Base-by-base conservation (phyloP, 2,888 invertebrate genomes). In the Drosophila algonquin region DNA sequence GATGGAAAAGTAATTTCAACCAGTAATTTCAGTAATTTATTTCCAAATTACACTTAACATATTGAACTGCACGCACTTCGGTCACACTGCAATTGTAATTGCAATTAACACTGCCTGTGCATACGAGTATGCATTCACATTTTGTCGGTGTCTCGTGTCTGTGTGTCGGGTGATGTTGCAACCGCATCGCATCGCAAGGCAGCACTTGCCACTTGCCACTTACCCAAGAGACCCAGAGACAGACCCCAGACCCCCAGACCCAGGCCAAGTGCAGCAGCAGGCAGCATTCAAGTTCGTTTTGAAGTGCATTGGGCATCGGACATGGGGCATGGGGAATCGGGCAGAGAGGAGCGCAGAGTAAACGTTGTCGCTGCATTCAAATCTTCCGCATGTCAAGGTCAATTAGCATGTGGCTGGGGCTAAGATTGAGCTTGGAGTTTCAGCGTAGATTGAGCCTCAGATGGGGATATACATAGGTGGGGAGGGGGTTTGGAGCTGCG, bases 341-440 rank as follows among this genome's bases (percentile, higher is more conserved):
- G 10, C 12, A 12, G 50, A 27, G 50, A 27, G 18, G 32, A 50
- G 48, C 53, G 51, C 55, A 40, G 50, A 18, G 32, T 48, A 51
- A 44, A 21, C 60, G 40, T 30, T 60, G 67, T 69, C 58, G 71
- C 65, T 75, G 73, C 75, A 75, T 69, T 70, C 70, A 84, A 75
- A 85, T 85, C 88, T 85, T 85, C 85, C 88, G 88, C 85, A 80
- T 87, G 88, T 85, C 85, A 85, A 87, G 85, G 85, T 85, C 85
- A 85, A 85, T 85, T 85, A 85, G 85, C 87, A 84, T 80, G 78
- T 75, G 61, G 56, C 69, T 64, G 62, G 51, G 30, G 70, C 40
- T 14, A 7, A n/a, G 40, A 40, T 40, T 40, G 51, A 50, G 62
- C 51, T 45, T 60, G 40, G 40, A 24, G 53, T 8, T 40, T 35